These are phyloP conservation scores for Phanerotoma sp. DNA, from an alignment of 2,888 invertebrate species.

Conservation along the genomic window DNA sequence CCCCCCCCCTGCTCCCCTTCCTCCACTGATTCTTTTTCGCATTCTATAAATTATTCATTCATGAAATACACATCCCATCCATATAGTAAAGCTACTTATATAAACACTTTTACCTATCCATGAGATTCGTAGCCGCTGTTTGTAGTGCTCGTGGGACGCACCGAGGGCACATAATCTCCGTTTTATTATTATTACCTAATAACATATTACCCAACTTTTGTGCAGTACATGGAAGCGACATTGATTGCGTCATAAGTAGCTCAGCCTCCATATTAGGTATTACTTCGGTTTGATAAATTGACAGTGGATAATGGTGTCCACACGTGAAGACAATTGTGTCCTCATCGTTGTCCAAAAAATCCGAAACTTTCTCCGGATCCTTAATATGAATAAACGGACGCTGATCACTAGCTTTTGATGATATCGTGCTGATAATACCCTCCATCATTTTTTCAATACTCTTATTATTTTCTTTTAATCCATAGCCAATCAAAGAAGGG, in stretches of 20 bases:
- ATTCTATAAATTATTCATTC: too few relatives aligned
- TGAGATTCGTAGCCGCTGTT: constrained; percentile 39
- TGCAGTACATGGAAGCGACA: constrained; percentile 52
- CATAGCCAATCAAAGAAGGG: constrained; percentile 49
- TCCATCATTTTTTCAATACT: constrained; percentile 53
- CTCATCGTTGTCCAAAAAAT: constrained; percentile 48
- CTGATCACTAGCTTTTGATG: constrained; percentile 46
- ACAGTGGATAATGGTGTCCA: constrained; percentile 51
- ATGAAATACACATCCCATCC: too few relatives aligned
- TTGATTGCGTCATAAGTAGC: constrained; percentile 44
- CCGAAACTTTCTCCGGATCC: constrained; percentile 44
- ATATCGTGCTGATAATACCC: constrained; percentile 50
- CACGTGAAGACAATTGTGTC: constrained; percentile 54
- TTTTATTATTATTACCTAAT: constrained; percentile 37
- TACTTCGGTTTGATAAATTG: constrained; percentile 47
- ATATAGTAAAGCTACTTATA: not conserved
- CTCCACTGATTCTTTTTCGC: too few relatives aligned
- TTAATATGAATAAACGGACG: constrained; percentile 53
- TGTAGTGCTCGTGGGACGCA: constrained; percentile 50
- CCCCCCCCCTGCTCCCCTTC: too few relatives aligned
- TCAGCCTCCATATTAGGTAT: constrained; percentile 54
- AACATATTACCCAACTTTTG: constrained; percentile 48
- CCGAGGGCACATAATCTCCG: constrained; percentile 51
- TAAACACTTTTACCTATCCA: constrained; percentile 29
- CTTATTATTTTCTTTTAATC: constrained; percentile 43